phyloP scores from a whole-genome alignment of 2,113 vertebrate species.

The Pollimyrus isidori region DNA sequence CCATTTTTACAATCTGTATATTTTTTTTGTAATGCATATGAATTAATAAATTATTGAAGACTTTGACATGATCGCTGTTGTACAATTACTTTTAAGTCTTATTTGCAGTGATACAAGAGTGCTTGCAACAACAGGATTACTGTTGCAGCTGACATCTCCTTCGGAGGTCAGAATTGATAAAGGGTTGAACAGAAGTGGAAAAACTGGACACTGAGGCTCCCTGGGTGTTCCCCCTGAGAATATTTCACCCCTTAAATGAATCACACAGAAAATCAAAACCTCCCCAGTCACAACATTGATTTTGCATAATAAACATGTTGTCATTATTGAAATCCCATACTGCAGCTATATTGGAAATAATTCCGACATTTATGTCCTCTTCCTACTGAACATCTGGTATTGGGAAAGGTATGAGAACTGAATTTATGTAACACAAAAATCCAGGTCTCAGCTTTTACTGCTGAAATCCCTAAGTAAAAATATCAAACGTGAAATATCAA shows the following conservation, averaged over 20 bases:
- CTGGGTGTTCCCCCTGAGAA: neutral
- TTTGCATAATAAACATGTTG: neutral
- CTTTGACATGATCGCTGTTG: conserved; percentile 38
- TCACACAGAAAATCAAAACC: neutral
- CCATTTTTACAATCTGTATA: conserved; percentile 59
- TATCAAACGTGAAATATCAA: neutral
- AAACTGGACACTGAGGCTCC: neutral
- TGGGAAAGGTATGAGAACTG: neutral
- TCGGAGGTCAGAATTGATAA: neutral
- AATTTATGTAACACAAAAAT: neutral
- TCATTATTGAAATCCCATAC: neutral
- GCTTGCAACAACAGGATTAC: neutral
- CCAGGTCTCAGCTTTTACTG: neutral
- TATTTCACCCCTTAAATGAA: neutral
- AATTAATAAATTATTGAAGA: conserved; percentile 58
- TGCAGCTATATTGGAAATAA: neutral
- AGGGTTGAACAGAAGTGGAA: neutral
- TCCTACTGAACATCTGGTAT: neutral
- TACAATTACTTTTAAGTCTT: conserved; percentile 18
- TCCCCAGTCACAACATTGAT: neutral
- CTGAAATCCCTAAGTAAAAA: neutral
- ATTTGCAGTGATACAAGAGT: neutral
- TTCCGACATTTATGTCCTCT: neutral
- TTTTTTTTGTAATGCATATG: conserved; percentile 52
- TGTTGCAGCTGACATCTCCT: neutral